Conservation (phyloP, 2,113 vertebrate genomes). For the Rhabdomys dilectus region DNA sequence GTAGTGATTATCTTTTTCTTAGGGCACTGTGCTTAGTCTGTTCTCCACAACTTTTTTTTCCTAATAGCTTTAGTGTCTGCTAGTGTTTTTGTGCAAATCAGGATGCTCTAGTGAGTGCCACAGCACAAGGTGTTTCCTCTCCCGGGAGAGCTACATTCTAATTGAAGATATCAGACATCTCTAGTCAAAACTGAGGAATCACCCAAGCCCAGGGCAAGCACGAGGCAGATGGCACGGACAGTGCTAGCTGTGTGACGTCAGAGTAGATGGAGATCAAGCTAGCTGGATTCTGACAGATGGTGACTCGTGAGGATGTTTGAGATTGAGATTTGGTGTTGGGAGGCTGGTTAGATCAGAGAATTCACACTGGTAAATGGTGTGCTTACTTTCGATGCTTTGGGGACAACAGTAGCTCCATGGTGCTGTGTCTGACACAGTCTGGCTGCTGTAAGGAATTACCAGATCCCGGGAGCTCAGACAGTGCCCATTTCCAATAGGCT, state of each 20-base stretch:
- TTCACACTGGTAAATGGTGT: neutral
- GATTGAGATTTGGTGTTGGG: neutral
- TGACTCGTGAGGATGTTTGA: neutral
- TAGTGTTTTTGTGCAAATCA: neutral
- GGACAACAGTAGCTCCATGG: neutral
- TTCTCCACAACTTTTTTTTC: neutral
- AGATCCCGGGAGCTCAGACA: neutral
- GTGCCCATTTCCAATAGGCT: neutral
- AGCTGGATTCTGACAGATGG: neutral
- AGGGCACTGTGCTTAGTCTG: neutral
- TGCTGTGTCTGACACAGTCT: neutral
- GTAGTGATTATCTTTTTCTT: neutral
- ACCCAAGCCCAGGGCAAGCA: neutral
- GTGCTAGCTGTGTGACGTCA: accelerated
- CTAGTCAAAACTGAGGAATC: neutral
- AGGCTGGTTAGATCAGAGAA: neutral
- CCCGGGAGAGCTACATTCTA: neutral
- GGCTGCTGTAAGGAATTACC: neutral
- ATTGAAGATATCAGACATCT: neutral
- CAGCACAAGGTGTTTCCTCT: neutral
- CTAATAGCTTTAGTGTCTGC: neutral
- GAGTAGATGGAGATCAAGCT: neutral
- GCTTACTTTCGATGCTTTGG: neutral
- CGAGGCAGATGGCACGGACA: neutral
- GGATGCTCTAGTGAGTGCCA: neutral